Conservation (phyloP, 2,888 invertebrate species). For the Campoletis raptor region DNA sequence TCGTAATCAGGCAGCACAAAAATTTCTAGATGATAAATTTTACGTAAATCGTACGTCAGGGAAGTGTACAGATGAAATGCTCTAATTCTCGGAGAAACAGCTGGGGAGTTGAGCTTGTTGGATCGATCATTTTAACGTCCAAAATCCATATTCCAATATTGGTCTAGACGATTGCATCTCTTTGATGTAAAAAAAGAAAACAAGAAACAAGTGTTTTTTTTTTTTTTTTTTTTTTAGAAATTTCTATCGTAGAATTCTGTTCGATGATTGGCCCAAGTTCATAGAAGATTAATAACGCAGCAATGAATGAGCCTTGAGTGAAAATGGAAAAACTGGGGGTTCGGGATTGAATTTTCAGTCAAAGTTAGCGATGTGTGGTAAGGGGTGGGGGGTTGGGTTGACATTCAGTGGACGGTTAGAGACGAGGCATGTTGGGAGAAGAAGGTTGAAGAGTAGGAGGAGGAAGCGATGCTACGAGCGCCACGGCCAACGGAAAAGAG, state of each 20-base stretch:
- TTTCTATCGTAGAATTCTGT: background rate
- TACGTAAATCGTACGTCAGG: no score
- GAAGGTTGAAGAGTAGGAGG: constrained; percentile 3
- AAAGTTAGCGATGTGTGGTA: background rate
- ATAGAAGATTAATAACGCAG: background rate
- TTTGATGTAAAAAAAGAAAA: no score
- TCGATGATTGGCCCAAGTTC: background rate
- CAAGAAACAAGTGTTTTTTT: no score
- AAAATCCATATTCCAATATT: no score
- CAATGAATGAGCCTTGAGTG: background rate
- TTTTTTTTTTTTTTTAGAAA: background rate
- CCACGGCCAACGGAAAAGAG: constrained; percentile 8
- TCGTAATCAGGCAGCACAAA: no score
- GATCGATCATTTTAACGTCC: no score
- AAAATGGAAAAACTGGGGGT: background rate
- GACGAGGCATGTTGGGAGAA: background rate
- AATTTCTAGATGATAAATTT: no score
- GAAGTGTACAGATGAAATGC: no score
- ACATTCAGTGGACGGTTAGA: background rate
- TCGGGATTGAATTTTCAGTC: background rate
- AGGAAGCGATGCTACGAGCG: constrained; percentile 21
- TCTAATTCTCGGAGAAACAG: no score
- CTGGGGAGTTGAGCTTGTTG: no score
- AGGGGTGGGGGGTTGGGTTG: background rate
- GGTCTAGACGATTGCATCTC: no score